Conservation (phyloP, 2,797 vertebrate genomes). For the Sebastes nivosus region DNA sequence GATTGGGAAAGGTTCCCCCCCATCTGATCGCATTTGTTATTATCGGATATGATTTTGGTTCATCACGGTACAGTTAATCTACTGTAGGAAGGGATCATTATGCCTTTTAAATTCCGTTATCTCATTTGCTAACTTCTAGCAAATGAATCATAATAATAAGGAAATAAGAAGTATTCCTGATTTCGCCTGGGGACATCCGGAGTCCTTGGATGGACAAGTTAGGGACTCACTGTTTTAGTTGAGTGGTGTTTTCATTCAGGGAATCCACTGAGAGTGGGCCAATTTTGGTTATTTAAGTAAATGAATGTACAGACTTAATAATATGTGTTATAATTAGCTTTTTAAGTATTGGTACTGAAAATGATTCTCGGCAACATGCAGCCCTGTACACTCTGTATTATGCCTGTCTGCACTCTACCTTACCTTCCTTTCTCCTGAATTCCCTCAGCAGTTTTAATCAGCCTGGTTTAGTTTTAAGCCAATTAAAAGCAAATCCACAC, state of each 20-base stretch:
- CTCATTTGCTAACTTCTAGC: neutral
- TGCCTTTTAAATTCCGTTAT: neutral
- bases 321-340: conserved; percentile 30
- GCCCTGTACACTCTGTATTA: conserved; percentile 68
- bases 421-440: conserved; percentile 44
- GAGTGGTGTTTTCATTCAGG: conserved; percentile 12
- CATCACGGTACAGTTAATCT: neutral
- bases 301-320: conserved; percentile 59
- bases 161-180: neutral
- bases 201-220: neutral
- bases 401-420: conserved; percentile 73
- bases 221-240: neutral
- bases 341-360: conserved; percentile 48
- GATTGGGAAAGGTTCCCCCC: neutral
- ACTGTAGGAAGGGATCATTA: neutral
- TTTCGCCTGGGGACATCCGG: neutral
- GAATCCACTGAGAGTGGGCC: conserved; percentile 14
- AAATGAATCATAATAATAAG: conserved; percentile 11
- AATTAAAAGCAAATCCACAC: conserved; percentile 76
- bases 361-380: neutral
- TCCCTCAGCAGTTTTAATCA: conserved; percentile 67
- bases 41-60: conserved; percentile 2
- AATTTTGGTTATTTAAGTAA: conserved; percentile 46
- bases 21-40: neutral
- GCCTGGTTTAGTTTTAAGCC: conserved; percentile 60